Evolutionary conservation across 2,888 invertebrate species (phyloP).

Genomic region (Gibbula magus): DNA sequence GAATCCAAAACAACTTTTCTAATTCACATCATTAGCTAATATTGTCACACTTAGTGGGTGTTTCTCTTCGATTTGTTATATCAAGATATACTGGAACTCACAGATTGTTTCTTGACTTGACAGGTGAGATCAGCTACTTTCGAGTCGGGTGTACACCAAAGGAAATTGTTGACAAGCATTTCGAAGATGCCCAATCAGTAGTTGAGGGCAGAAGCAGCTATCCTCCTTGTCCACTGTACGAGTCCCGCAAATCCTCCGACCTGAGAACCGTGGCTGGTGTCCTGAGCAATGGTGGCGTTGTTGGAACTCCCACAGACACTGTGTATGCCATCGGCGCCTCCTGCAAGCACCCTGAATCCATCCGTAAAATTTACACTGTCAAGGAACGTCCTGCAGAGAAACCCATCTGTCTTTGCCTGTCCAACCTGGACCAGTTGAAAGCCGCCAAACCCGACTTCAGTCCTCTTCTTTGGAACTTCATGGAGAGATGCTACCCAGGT

Average conservation of each 20-base stretch:
- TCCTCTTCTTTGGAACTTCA: conserved; percentile 53
- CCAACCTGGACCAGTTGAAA: conserved; percentile 51
- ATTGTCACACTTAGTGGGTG: too few species aligned
- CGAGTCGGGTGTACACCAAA: conserved; percentile 21
- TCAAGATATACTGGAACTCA: too few species aligned
- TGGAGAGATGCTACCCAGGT: conserved; percentile 55
- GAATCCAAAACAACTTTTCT: too few species aligned
- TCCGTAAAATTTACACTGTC: conserved; percentile 43
- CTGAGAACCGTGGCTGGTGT: conserved; percentile 44
- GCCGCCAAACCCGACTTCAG: conserved; percentile 51
- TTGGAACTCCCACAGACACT: conserved; percentile 60
- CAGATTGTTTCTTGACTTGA: not conserved
- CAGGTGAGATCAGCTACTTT: conserved; percentile 17
- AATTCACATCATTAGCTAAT: too few species aligned
- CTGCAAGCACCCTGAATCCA: conserved; percentile 44
- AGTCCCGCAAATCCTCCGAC: conserved; percentile 48
- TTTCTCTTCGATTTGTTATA: too few species aligned
- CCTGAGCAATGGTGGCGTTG: conserved; percentile 50
- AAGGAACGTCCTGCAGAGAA: conserved; percentile 59
- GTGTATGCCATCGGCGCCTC: conserved; percentile 50
- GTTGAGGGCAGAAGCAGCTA: not conserved
- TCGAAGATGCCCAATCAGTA: conserved; percentile 3
- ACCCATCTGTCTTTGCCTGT: conserved; percentile 58
- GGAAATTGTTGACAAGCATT: not conserved
- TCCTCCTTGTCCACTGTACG: conserved; percentile 45